Evolutionary conservation across 2,113 vertebrate genomes (phyloP), one percentile per base, ranked within the genome.

Genomic region (Calyptommatus sinebrachiatus): DNA sequence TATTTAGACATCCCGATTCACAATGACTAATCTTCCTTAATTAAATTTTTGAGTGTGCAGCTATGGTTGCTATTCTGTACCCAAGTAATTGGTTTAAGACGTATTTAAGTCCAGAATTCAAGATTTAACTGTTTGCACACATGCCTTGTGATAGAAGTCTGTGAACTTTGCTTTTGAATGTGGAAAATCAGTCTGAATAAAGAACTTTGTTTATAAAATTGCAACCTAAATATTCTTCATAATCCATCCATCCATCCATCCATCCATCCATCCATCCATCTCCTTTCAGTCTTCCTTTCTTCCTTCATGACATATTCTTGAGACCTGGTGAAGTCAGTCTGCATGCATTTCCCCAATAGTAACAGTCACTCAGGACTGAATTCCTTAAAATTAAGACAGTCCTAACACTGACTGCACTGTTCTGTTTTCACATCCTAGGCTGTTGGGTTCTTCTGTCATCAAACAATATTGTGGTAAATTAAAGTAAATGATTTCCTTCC

Each of bases 41-140:
- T 70, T 78, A 61, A 70, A 78, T 78, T 78, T 77, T 71, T 78
- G 77, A 78, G 31, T 45, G 50, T 45, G 67, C 67, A 68, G 22
- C 77, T 70, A 45, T 46, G 77, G 77, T 78, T 70, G 77, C 67
- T 4, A 22, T n/a, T 71, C 31, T 61, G 35, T 57, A 10, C 7
- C 7, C 20, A 71, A 71, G 57, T 71, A 70, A 78, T 70, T 70
- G 31, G 6, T 61, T 78, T 70, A 70, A 78, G 67, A 12, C 35
- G 31, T 46, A 57, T 57, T 61, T 20, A 41, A 61, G 53, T 61
- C 50, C 24, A 60, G 29, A 31, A 4, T 78, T 26, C 31, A 61
- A 31, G 63, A 71, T 71, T 70, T 71, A 53, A 26, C 50, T 70
- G 31, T 29, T 60, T 57, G 50, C 66, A 60, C 26, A 4, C 50